A percentile compares a stretch with the other conserved stretches of the same genome.
phyloP scores from a whole-genome alignment of 2,888 invertebrate genomes.

The Plagiodera versicolora region DNA sequence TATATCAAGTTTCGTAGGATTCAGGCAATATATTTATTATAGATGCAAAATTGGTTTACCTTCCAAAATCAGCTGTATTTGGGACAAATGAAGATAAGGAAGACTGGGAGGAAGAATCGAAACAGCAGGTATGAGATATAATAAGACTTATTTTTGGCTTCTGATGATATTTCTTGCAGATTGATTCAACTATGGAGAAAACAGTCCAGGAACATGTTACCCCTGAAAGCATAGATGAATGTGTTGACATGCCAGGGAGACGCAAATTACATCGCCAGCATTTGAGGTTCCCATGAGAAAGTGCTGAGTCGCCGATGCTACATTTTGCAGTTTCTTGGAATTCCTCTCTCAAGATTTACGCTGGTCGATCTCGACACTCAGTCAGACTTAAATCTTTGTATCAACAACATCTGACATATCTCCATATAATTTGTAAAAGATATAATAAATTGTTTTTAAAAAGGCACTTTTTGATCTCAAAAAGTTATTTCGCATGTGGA shows the following conservation, averaged over 20 bases:
- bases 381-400: too few species aligned
- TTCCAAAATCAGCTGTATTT: neutral
- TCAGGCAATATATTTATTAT: neutral
- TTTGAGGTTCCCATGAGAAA: too few species aligned
- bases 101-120: neutral
- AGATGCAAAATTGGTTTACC: neutral
- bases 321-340: too few species aligned
- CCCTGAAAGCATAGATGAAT: neutral
- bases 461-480: too few species aligned
- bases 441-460: too few species aligned
- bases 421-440: too few species aligned
- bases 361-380: too few species aligned
- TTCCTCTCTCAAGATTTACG: too few species aligned
- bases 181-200: conserved; percentile 3
- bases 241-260: neutral
- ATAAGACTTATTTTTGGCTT: neutral
- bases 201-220: neutral
- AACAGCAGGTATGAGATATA: neutral
- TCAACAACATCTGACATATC: too few species aligned
- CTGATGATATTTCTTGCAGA: conserved; percentile 5
- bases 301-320: too few species aligned
- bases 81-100: conserved; percentile 1
- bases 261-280: too few species aligned
- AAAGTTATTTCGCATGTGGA: too few species aligned
- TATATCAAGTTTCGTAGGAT: neutral